Conservation (phyloP, 1,140 invertebrate species). For the Pseudomyrmex dendroicus region DNA sequence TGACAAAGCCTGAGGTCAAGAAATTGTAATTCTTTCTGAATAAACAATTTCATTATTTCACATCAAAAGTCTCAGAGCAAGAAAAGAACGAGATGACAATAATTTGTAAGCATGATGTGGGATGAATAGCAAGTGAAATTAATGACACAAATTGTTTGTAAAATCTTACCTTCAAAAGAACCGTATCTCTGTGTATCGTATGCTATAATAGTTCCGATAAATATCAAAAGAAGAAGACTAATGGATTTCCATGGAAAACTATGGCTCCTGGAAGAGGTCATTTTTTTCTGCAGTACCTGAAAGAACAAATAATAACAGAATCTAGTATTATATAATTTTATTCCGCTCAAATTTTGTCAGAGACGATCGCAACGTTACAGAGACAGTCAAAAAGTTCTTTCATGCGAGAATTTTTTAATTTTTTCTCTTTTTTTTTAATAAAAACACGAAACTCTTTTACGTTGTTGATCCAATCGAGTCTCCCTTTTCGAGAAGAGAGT, state of each 20-base stretch:
- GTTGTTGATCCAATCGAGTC: too few species aligned
- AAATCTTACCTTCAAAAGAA: slow-evolving; percentile 79
- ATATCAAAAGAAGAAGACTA: slow-evolving; percentile 78
- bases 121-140: background rate
- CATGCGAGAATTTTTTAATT: too few species aligned
- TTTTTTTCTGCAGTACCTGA: slow-evolving; percentile 81
- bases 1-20: background rate
- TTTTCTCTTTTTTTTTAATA: too few species aligned
- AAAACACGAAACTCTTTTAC: too few species aligned
- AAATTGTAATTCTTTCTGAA: background rate
- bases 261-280: slow-evolving; percentile 78
- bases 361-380: too few species aligned
- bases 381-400: too few species aligned
- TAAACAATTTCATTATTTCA: background rate
- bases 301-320: background rate
- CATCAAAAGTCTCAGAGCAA: too few species aligned
- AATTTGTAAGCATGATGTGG: background rate
- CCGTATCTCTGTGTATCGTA: slow-evolving; percentile 82
- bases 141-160: background rate
- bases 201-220: slow-evolving; percentile 77
- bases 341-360: too few species aligned
- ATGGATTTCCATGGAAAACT: slow-evolving; percentile 82
- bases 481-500: too few species aligned
- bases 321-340: background rate
- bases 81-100: background rate